Percentiles rank a stretch among this genome's conserved stretches.
Conservation (phyloP, 2,113 vertebrate genomes). For the Mobula birostris region DNA sequence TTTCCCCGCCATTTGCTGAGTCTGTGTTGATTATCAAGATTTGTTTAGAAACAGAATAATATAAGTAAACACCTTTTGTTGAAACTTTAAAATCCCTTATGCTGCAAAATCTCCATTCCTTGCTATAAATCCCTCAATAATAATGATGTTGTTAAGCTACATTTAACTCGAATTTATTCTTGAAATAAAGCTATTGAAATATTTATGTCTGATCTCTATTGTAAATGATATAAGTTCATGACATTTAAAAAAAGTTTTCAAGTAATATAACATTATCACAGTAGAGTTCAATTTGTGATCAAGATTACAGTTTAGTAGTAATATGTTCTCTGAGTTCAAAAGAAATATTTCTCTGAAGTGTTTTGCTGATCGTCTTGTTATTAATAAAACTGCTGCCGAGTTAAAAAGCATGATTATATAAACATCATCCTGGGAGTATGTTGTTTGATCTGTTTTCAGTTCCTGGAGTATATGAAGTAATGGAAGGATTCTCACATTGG, state of each 20-base stretch:
- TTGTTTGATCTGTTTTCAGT: not conserved
- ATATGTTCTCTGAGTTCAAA: not conserved
- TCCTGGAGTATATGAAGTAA: not conserved
- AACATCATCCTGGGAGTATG: not conserved
- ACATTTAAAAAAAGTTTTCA: not conserved
- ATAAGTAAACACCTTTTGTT: constrained; percentile 39
- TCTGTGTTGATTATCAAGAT: constrained; percentile 70
- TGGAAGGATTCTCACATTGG: not conserved
- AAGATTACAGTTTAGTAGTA: not conserved
- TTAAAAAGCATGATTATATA: not conserved
- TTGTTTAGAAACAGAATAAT: constrained; percentile 73
- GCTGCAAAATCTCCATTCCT: not conserved
- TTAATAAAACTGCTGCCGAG: not conserved
- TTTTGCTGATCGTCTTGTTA: not conserved
- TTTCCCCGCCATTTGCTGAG: constrained; percentile 70
- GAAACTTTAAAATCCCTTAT: not conserved
- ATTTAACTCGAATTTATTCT: not conserved
- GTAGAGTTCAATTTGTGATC: not conserved
- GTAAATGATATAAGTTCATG: not conserved
- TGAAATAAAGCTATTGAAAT: constrained; percentile 11
- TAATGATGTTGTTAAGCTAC: not conserved
- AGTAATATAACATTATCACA: not conserved
- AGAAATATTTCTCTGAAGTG: not conserved
- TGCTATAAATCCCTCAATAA: not conserved
- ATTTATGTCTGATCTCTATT: not conserved